phyloP scores from a whole-genome alignment of 2,113 vertebrate genomes.

The Mastomys coucha region DNA sequence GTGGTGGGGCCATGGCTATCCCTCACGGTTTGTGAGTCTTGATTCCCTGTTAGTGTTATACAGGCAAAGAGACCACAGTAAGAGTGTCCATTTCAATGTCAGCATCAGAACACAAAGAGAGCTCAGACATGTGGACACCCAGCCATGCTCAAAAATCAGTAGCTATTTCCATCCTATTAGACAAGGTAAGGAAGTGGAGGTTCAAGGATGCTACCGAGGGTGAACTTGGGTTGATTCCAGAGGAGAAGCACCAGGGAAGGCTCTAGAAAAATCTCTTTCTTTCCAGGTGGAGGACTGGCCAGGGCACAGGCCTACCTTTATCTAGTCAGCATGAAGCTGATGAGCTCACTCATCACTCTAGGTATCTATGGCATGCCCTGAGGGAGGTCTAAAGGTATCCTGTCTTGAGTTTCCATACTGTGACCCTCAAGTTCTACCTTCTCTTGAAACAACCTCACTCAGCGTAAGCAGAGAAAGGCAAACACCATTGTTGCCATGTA shows the following conservation, averaged over 20 bases:
- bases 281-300: neutral
- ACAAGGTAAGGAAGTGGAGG: neutral
- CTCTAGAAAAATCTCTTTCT: neutral
- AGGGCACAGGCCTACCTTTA: neutral
- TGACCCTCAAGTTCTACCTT: neutral
- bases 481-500: fast-evolving
- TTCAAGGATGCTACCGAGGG: neutral
- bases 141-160: neutral
- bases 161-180: fast-evolving
- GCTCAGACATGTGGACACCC: neutral
- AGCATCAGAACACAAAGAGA: neutral
- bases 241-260: too few species aligned
- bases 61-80: too few species aligned
- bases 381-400: neutral
- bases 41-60: fast-evolving
- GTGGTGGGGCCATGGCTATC: neutral
- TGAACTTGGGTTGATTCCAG: neutral
- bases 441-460: fast-evolving
- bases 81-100: neutral
- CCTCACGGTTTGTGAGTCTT: neutral
- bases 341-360: neutral
- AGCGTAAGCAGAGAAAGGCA: fast-evolving
- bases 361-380: neutral
- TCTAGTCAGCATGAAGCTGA: neutral
- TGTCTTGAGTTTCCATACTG: neutral